These are phyloP conservation scores for Caenorhabditis latens DNA, from an alignment of 1,140 invertebrate genomes.

Conservation along the genomic window DNA sequence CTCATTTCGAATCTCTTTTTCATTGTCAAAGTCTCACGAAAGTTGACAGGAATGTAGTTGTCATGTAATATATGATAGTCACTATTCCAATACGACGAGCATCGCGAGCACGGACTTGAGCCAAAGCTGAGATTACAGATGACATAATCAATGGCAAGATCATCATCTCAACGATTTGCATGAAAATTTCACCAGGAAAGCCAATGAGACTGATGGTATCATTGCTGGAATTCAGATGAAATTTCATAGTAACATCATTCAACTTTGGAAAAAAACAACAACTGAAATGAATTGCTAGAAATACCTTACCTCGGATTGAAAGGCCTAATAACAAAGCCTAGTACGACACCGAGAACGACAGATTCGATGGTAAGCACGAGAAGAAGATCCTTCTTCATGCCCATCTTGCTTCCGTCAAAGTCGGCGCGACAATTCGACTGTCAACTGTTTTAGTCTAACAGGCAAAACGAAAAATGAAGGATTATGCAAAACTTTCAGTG, in stretches of 20 bases:
- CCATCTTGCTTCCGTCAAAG: constrained; percentile 15
- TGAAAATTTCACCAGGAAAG: constrained; percentile 91
- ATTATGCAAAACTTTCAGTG: constrained; percentile 35
- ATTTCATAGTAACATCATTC: constrained; percentile 83
- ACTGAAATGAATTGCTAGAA: neutral
- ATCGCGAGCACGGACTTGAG: constrained; percentile 74
- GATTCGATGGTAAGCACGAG: constrained; percentile 87
- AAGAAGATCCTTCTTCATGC: constrained; percentile 82
- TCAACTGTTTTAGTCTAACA: neutral
- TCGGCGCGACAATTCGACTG: constrained; percentile 22
- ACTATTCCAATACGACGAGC: constrained; percentile 83
- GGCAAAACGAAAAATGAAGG: neutral
- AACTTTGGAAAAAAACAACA: neutral
- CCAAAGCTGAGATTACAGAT: constrained; percentile 84
- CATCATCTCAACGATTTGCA: constrained; percentile 89
- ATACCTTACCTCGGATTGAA: constrained; percentile 74
- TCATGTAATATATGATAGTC: constrained; percentile 90
- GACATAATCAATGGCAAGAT: constrained; percentile 90
- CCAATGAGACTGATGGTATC: constrained; percentile 87
- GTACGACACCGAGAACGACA: constrained; percentile 84
- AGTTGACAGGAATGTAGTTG: constrained; percentile 89
- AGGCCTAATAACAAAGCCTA: constrained; percentile 82
- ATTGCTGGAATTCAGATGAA: constrained; percentile 80
- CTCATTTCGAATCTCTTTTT: constrained; percentile 76
- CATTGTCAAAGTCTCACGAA: constrained; percentile 81